A percentile compares a stretch with the other conserved stretches of the same genome.
These are phyloP conservation scores for Deroplatys truncata DNA, from an alignment of 2,888 invertebrate species.

Conservation along the genomic window DNA sequence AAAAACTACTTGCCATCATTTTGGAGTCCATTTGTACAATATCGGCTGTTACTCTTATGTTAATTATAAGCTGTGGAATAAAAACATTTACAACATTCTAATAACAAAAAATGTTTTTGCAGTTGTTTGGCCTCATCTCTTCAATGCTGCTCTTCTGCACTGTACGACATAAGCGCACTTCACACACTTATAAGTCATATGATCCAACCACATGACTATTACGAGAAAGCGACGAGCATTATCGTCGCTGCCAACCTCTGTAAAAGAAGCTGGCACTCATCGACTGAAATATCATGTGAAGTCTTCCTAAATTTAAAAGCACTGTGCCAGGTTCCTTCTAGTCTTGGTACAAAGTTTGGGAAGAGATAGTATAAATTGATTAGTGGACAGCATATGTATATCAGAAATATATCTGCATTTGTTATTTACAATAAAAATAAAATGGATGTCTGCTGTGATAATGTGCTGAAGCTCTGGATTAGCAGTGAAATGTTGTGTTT, in stretches of 20 bases:
- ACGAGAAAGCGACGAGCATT: conserved; percentile 36
- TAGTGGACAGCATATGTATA: background rate
- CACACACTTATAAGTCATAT: conserved; percentile 68
- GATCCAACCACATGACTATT: conserved; percentile 47
- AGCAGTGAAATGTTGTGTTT: background rate
- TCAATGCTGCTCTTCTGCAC: conserved; percentile 74
- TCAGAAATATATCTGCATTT: background rate
- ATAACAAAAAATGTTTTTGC: conserved; percentile 39
- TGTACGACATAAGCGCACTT: conserved; percentile 61
- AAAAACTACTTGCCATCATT: too few species aligned
- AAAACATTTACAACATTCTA: background rate
- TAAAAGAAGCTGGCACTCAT: background rate
- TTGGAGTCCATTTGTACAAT: too few species aligned
- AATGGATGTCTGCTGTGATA: background rate
- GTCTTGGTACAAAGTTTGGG: background rate
- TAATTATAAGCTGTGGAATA: too few species aligned
- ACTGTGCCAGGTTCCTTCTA: background rate
- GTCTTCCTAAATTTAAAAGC: background rate
- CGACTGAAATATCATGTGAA: background rate
- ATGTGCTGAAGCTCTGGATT: background rate
- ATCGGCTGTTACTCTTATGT: too few species aligned
- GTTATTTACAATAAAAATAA: background rate
- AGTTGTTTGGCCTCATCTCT: conserved; percentile 69
- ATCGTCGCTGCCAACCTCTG: conserved; percentile 9
- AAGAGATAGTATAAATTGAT: background rate